Evolutionary conservation across 2,113 vertebrate genomes (phyloP).

Genomic region (Heterocephalus glaber): DNA sequence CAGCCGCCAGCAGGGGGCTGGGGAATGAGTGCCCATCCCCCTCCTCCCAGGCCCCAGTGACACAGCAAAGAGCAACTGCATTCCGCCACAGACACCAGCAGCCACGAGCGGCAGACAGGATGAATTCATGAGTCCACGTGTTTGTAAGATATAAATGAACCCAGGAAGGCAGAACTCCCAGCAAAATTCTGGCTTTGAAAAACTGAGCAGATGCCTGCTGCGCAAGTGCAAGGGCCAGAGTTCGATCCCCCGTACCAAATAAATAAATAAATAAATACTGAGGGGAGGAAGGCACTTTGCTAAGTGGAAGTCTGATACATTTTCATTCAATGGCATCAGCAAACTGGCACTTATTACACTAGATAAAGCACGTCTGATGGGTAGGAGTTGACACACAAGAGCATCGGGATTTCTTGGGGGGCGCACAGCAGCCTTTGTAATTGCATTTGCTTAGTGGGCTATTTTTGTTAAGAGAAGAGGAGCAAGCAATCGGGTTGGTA

Average conservation of each 20-base stretch:
- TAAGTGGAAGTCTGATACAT: conserved; percentile 18
- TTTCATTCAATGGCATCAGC: background rate
- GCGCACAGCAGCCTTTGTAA: conserved; percentile 27
- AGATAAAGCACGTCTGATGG: background rate
- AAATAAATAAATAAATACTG: too few relatives aligned
- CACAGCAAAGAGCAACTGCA: conserved; percentile 88
- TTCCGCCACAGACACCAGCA: conserved; percentile 88
- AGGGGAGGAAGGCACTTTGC: conserved; percentile 14
- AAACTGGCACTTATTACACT: background rate
- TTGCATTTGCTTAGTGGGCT: conserved; percentile 52
- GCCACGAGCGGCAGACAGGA: conserved; percentile 85
- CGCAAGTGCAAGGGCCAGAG: too few relatives aligned
- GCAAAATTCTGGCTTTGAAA: conserved; percentile 73
- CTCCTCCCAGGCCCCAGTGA: background rate
- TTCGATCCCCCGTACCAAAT: too few relatives aligned
- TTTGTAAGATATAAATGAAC: conserved; percentile 86
- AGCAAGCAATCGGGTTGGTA: conserved; percentile 39
- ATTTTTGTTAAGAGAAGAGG: conserved; percentile 53
- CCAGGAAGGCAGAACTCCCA: conserved; percentile 80
- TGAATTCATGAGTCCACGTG: conserved; percentile 85
- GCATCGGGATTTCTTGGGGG: background rate
- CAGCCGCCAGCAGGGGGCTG: background rate
- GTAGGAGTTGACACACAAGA: background rate
- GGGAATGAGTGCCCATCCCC: too few relatives aligned
- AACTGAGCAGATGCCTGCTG: background rate